Evolutionary conservation across 2,113 vertebrate species (phyloP), one percentile per base, ranked within the genome.

Genomic region (Melanerpes formicivorus): DNA sequence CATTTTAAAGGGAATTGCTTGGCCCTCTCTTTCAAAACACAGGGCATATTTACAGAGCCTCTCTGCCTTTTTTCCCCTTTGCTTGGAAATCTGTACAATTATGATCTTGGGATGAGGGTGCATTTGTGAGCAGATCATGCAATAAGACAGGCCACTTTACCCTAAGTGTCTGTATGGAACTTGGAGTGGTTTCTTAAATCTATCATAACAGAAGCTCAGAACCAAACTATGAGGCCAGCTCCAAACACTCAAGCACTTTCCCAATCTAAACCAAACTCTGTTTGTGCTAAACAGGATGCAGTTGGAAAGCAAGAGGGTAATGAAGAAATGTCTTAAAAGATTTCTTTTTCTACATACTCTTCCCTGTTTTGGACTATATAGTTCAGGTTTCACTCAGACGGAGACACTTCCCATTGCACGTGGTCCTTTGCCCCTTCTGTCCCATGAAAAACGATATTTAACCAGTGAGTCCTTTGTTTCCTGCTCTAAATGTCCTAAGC

Each of bases 1-100:
- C 59, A 70, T 56, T 84, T 71, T 81, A 87, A 88, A 88, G 5
- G 27, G 29, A 93, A 95, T 50, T 90, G 55, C 50, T 88, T 55
- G 23, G 55, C 42, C 63, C 29, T 22, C 18, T 70, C 59, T 83
- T 63, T 60, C 80, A 81, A 84, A 90, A 78, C 5, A 10, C 12
- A 88, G 5, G 0, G 54, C n/a, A 17, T 59, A 65, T 72, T 73
- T 84, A 79, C 66, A 60, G 26, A 60, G 29, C 30, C n/a, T 12
- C 15, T 42, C 18, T 73, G 18, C 42, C 29, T 56, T 50, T 81
- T 80, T 59, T 79, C 55, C 14, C 59, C 55, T 85, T 77, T 87
- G 63, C 69, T 77, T 66, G 30, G 30, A 75, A 77, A 78, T 59
- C 21, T 42, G 71, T 30, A 66, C 71, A 70, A 84, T 70, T 90